These are phyloP conservation scores for Crepidodera aurea DNA, from an alignment of 2,888 invertebrate genomes.

Conservation along the genomic window DNA sequence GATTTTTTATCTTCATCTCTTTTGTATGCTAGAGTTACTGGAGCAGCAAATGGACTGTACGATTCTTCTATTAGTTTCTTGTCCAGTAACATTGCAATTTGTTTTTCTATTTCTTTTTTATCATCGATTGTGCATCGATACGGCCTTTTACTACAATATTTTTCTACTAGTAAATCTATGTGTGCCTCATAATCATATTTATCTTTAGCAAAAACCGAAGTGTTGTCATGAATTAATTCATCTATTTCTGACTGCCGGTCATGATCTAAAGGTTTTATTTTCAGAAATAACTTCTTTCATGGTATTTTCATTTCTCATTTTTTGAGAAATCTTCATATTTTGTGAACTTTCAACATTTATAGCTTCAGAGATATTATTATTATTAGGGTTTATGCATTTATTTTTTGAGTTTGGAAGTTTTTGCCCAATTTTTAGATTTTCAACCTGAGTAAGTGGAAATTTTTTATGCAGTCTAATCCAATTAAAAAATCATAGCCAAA, in stretches of 20 bases:
- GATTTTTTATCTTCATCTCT: too few relatives aligned
- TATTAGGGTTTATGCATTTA: too few relatives aligned
- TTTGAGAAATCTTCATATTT: not conserved
- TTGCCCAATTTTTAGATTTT: not conserved
- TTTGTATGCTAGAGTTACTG: not conserved
- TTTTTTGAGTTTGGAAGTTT: too few relatives aligned
- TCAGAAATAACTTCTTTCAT: not conserved
- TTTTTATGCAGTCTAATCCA: not conserved
- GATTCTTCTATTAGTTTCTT: slow-evolving; percentile 1
- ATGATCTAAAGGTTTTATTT: slow-evolving; percentile 28
- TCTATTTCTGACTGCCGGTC: slow-evolving; percentile 28
- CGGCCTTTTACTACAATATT: slow-evolving; percentile 22
- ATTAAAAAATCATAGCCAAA: slow-evolving; percentile 34
- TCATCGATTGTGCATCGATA: slow-evolving; percentile 1
- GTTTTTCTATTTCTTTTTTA: slow-evolving; percentile 2
- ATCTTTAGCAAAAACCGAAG: slow-evolving; percentile 36
- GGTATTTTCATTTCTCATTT: not conserved
- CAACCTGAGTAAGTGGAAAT: not conserved
- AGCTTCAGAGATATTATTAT: too few relatives aligned
- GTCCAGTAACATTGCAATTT: not conserved
- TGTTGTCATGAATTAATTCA: slow-evolving; percentile 34
- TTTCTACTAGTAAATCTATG: slow-evolving; percentile 28
- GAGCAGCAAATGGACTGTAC: not conserved
- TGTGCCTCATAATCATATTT: slow-evolving; percentile 39
- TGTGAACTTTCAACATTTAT: not conserved